Evolutionary conservation across 2,888 invertebrate species (phyloP), one percentile per base, ranked within the genome.

Genomic region (Polietes domitor): DNA sequence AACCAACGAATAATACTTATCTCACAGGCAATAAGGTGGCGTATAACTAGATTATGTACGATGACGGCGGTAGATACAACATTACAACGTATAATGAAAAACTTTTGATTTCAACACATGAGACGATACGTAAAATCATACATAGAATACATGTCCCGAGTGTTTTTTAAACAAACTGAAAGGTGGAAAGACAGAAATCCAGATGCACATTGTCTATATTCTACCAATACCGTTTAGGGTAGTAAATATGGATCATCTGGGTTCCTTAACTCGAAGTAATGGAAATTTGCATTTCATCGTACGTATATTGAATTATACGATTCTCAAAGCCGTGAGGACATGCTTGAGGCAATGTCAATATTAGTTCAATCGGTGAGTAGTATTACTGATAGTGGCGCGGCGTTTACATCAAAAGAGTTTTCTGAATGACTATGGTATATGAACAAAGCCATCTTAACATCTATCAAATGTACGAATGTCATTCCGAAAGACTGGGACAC

Each of bases 71-170:
- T 77, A 0, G 85, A 85, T 7, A 87, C 87, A 73, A 87, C 87
- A 0, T 15, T 86, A 0, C 58, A 80, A 1, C 80, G 85, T 0
- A 63, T 88, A 5, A 58, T 24, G 28, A 78, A 61, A 61, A 26
- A 83, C 43, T 86, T 83, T 65, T 87, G 86, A 86, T 87, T 87
- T 71, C 85, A 83, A 6, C 83, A 82, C n/a, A 77, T 87, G 63
- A 47, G 86, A 17, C 77, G 83, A 1, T 87, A 86, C 32, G 81
- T 87, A 0, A 86, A 86, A 43, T 77, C 79, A 1, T 87, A 86
- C 17, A 84, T 87, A 6, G 78, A 32, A n/a, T 0, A 74, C 85
- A 2, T 87, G 86, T 76, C 73, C 85, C 0, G 85, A 84, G 26
- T 87, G 86, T 19, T 84, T 78, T 10, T 77, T 80, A n/a, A 75